A percentile compares a stretch with the other conserved stretches of the same genome.
These are phyloP conservation scores for Noctilio leporinus DNA, from an alignment of 2,113 vertebrate species.

Conservation along the genomic window DNA sequence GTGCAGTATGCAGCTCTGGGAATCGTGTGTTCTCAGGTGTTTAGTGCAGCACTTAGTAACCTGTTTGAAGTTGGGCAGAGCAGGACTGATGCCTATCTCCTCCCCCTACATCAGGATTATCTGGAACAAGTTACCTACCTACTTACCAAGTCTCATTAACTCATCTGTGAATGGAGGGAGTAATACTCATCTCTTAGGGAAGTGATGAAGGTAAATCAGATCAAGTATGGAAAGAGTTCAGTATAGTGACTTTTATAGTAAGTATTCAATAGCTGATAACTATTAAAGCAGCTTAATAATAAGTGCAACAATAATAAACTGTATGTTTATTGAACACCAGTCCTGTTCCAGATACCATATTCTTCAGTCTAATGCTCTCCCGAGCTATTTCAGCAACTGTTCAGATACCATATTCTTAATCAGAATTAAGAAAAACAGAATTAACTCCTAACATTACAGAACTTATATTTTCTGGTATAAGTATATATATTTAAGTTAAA, in stretches of 20 bases:
- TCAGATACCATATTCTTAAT: background rate
- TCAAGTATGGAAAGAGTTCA: background rate
- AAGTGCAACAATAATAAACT: background rate
- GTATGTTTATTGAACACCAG: background rate
- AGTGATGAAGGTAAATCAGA: background rate
- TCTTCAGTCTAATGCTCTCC: too few relatives aligned
- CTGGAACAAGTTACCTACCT: background rate
- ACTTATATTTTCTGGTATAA: background rate
- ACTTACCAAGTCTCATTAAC: background rate
- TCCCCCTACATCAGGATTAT: fast-evolving
- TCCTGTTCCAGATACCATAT: background rate
- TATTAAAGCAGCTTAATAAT: background rate
- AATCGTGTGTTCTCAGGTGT: background rate
- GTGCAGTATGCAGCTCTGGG: background rate
- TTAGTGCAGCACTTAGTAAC: background rate
- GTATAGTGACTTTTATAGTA: background rate
- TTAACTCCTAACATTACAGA: background rate
- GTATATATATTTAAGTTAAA: background rate
- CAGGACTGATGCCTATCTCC: background rate
- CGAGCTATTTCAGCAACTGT: too few relatives aligned
- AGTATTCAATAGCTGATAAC: background rate
- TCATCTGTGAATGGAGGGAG: background rate
- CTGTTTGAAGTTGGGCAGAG: background rate
- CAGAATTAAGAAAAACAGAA: too few relatives aligned
- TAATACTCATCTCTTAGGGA: background rate